Base-by-base conservation (phyloP, 1,140 invertebrate genomes). In the Drosophila kepulauana region DNA sequence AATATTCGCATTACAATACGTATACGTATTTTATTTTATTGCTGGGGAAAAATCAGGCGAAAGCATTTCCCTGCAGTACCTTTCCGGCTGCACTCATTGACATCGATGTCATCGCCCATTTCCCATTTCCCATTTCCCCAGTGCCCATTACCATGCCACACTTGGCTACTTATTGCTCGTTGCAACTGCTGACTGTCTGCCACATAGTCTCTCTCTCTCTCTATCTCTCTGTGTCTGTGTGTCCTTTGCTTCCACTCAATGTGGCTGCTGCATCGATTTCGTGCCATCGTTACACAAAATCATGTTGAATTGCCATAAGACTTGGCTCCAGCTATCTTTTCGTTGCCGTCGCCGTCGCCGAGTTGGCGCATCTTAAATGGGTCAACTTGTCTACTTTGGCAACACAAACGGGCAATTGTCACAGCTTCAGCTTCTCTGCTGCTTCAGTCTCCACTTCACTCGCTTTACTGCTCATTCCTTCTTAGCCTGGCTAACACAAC, bases 321-420 rank as follows among this genome's bases (percentile, higher is more conserved):
- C 65, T 56, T 8, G 49, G 41, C 51, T 59, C 20, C 20, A 64
- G 16, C 54, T 11, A 57, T 41, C 35, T 13, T 54, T 13, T 4
- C 51, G 16, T 8, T 20, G 33, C 30, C 20, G 11, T 1, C 1
- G 3, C 25, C 2, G 56, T 33, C 41, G 49, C 56, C 57, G 35
- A 33, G 28, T 67, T 58, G 65, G 43, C 65, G 54, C 16, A 5
- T 8, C 38, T 59, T 58, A 85, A 86, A 87, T 86, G 79, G 82
- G 82, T 87, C 82, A 86, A 86, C 82, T 87, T 79, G 82, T 87
- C 82, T 82, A 67, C 66, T 78, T 70, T 82, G 48, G 68, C 56
- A 75, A 75, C 59, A 68, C 63, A 85, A 84, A 74, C 66, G 75
- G 82, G 58, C 82, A 86, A 86, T 86, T 86, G 82, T 87, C 82